Evolutionary conservation across 2,113 vertebrate species (phyloP).

Genomic region (Agapornis roseicollis): DNA sequence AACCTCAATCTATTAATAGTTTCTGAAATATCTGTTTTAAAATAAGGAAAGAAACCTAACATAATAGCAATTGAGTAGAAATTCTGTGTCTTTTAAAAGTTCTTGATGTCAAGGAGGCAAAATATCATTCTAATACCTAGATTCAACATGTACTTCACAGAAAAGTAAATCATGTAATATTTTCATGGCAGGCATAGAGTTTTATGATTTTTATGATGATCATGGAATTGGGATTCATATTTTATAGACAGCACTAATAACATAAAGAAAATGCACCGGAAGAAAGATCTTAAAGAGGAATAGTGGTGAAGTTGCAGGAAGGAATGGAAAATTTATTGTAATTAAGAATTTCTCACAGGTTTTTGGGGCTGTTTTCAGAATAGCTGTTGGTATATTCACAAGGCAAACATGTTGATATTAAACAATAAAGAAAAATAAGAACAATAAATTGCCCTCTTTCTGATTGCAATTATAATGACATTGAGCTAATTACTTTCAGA

Average conservation of each 20-base stretch:
- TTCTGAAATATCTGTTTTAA: constrained; percentile 52
- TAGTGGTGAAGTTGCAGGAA: constrained; percentile 18
- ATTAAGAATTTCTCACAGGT: constrained; percentile 28
- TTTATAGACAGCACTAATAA: constrained; percentile 77
- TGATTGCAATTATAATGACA: neutral
- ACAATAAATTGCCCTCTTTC: neutral
- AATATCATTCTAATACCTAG: constrained; percentile 50
- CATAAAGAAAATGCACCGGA: constrained; percentile 68
- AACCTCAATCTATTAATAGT: constrained; percentile 66
- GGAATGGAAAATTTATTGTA: constrained; percentile 5
- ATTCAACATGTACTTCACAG: constrained; percentile 72
- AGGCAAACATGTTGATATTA: neutral
- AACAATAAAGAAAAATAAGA: neutral
- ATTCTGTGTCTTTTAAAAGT: constrained; percentile 64
- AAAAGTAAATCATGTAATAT: constrained; percentile 76
- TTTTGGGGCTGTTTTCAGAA: neutral
- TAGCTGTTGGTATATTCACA: neutral
- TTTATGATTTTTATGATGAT: constrained; percentile 80
- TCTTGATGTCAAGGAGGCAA: constrained; percentile 60
- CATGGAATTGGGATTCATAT: constrained; percentile 79
- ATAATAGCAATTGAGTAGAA: constrained; percentile 57
- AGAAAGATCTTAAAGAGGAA: constrained; percentile 32
- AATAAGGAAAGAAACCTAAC: constrained; percentile 57
- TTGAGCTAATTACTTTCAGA: neutral
- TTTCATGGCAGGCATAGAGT: constrained; percentile 79